Base-by-base conservation (phyloP, 2,113 vertebrate genomes). In the Odocoileus hemionus region DNA sequence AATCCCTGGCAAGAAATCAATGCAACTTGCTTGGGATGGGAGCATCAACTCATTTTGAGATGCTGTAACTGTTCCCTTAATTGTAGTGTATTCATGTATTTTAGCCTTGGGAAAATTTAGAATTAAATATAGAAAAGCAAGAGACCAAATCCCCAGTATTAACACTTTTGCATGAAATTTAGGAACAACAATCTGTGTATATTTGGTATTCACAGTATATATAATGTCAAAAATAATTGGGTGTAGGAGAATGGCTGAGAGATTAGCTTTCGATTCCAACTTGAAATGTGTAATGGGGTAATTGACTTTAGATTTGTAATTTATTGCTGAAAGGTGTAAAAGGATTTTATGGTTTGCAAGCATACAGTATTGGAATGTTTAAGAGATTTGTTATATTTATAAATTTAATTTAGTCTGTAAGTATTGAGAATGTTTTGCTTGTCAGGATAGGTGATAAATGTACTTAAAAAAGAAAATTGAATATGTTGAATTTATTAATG, bases 371-470 rank as follows among this genome's bases (percentile, higher is more conserved):
- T 94, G 26, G 30, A 90, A 58, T 95, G 19, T 84, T 95, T 92
- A 96, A 96, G 85, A 96, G 60, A 95, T 70, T 96, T 52, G n/a
- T 91, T 96, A 95, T 74, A 91, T 92, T 96, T 97, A 94, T 70
- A 92, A 97, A 96, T 97, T 85, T 92, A 94, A 96, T 95, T 96
- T 96, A 90, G 90, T 92, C 43, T 92, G 70, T 78, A 93, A 97
- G 88, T 91, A 90, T 95, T 95, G 67, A 79, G 50, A 93, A 90
- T 94, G 64, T 94, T 96, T 92, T 94, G 76, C 91, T 96, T 93
- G 80, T 96, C 91, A 33, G 74, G 21, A 23, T 82, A 94, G 85
- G 43, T 91, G 67, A 98, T 67, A 80, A 94, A 96, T 86, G 55
- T 91, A 57, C 80, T 93, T 19, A 8, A 33, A 93, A 93, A 92